Evolutionary conservation across 2,797 vertebrate species (phyloP).

Genomic region (Simalia tracyae): DNA sequence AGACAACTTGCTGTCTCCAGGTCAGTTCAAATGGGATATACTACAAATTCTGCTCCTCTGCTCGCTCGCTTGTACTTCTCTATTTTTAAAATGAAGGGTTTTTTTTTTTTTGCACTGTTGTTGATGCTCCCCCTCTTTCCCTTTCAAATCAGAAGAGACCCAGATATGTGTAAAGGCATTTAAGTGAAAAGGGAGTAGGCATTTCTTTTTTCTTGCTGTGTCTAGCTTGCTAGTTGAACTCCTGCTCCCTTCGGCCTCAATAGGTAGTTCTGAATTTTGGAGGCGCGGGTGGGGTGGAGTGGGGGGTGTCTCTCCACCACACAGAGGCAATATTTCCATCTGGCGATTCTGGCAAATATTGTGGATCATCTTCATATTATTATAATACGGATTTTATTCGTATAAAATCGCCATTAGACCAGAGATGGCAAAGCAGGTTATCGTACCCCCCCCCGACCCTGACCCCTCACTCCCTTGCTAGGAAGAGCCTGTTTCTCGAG

Average conservation of each 20-base stretch:
- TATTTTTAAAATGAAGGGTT: not conserved
- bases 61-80: not conserved
- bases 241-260: not conserved
- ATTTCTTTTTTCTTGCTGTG: not conserved
- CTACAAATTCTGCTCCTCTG: not conserved
- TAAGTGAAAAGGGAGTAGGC: not conserved
- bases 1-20: not conserved
- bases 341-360: not conserved
- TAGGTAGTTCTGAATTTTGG: not conserved
- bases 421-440: not conserved
- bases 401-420: not conserved
- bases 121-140: fast-evolving
- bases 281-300: not conserved
- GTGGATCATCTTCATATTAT: not conserved
- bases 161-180: not conserved
- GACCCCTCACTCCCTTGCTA: not conserved
- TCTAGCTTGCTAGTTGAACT: not conserved
- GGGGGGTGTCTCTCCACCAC: not conserved
- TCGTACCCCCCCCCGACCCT: not conserved
- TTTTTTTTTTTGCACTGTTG: not conserved
- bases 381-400: not conserved
- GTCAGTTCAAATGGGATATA: not conserved
- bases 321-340: not conserved
- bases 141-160: conserved; percentile 31
- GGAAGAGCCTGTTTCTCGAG: conserved; percentile 28